Conservation (phyloP, 2,888 invertebrate species). For the Eudasyphora cyanicolor region DNA sequence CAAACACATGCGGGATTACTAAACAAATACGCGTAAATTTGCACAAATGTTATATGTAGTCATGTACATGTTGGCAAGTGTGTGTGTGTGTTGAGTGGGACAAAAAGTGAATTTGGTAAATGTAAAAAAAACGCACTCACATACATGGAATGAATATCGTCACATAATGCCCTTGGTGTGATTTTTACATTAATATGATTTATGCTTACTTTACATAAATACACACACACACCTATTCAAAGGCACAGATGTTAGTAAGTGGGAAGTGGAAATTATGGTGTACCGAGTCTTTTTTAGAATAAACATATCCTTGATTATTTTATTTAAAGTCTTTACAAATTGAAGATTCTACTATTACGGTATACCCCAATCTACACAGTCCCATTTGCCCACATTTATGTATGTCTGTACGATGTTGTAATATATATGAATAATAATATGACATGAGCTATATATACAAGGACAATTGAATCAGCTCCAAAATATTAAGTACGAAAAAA, state of each 20-base stretch:
- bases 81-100: background rate
- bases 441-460: conserved; percentile 13
- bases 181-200: conserved; percentile 42
- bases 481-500: background rate
- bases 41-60: too few species aligned
- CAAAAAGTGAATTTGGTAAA: background rate
- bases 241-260: background rate
- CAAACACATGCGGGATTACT: background rate
- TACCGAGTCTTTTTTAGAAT: too few species aligned
- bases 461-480: conserved; percentile 36
- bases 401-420: background rate
- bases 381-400: background rate
- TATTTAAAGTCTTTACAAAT: too few species aligned
- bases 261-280: background rate
- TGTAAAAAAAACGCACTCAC: background rate
- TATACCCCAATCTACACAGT: too few species aligned
- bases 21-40: conserved; percentile 2
- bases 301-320: too few species aligned
- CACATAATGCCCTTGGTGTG: conserved; percentile 42
- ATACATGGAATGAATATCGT: background rate
- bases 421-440: conserved; percentile 29
- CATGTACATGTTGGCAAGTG: background rate
- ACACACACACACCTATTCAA: background rate
- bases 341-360: too few species aligned
- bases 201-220: conserved; percentile 20